Evolutionary conservation across 2,113 vertebrate species (phyloP).

Genomic region (Notarius quadriscutis): DNA sequence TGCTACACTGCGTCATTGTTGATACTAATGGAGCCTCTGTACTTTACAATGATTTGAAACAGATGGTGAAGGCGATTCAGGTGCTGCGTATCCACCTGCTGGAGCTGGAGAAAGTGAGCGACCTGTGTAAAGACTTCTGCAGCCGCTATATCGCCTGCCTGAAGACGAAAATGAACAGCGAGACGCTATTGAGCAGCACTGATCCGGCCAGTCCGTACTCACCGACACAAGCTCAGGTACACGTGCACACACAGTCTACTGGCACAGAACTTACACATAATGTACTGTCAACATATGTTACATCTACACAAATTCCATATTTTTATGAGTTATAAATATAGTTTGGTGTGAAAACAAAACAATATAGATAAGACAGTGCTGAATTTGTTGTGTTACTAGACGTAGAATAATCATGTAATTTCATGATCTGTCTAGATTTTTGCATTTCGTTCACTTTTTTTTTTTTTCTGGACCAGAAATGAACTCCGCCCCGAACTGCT

Average conservation of each 20-base stretch:
- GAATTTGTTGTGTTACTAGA: neutral
- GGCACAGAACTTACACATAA: neutral
- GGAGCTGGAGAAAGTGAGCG: conserved; percentile 87
- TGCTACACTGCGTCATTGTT: neutral
- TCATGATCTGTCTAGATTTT: neutral
- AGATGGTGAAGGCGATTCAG: conserved; percentile 91
- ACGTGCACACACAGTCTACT: neutral
- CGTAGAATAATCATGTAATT: neutral
- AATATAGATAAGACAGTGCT: neutral
- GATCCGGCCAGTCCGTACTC: conserved; percentile 93
- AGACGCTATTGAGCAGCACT: conserved; percentile 92
- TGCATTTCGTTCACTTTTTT: neutral
- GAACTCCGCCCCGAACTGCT: neutral
- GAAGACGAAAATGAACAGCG: conserved; percentile 90
- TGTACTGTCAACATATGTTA: neutral
- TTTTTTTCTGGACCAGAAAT: neutral
- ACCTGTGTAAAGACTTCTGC: conserved; percentile 89
- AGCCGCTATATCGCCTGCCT: conserved; percentile 90
- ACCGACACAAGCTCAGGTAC: conserved; percentile 72
- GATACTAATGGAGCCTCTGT: neutral
- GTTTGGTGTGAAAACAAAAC: neutral
- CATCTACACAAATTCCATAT: neutral
- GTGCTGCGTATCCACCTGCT: conserved; percentile 86
- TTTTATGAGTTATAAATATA: neutral
- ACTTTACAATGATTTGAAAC: neutral